A percentile compares a stretch with the other conserved stretches of the same genome.
Conservation (phyloP, 1,140 invertebrate genomes). For the Vanessa atalanta region DNA sequence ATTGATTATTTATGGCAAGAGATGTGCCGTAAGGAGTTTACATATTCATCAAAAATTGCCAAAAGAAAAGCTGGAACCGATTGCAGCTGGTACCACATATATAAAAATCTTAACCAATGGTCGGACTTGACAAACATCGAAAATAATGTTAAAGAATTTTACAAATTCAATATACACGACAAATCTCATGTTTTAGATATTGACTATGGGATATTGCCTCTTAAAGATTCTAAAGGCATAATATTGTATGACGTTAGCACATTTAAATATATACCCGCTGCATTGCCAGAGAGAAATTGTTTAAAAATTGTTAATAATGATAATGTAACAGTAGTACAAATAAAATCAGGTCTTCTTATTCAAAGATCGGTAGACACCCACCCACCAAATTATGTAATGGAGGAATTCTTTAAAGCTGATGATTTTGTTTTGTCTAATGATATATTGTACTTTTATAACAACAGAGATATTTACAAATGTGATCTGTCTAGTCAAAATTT, state of each 20-base stretch:
- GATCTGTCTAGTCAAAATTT: constrained; percentile 50
- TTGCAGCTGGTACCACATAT: constrained; percentile 64
- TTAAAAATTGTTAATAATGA: constrained; percentile 65
- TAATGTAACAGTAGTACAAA: constrained; percentile 50
- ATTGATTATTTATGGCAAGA: constrained; percentile 60
- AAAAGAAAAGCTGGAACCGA: constrained; percentile 62
- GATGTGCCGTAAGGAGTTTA: constrained; percentile 60
- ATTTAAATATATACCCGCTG: constrained; percentile 64
- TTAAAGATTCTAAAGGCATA: constrained; percentile 59
- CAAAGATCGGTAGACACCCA: constrained; percentile 57
- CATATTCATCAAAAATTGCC: constrained; percentile 60
- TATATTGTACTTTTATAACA: constrained; percentile 55
- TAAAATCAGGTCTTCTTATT: constrained; percentile 54
- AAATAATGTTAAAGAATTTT: constrained; percentile 60
- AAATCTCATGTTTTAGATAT: constrained; percentile 56
- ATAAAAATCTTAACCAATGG: constrained; percentile 64
- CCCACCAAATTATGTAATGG: constrained; percentile 36
- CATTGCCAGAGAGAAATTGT: constrained; percentile 60
- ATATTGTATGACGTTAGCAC: constrained; percentile 60
- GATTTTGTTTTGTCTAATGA: constrained; percentile 55
- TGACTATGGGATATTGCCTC: constrained; percentile 59
- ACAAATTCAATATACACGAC: constrained; percentile 62
- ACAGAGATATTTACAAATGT: constrained; percentile 62
- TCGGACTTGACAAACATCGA: constrained; percentile 46
- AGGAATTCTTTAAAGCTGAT: constrained; percentile 61